Conservation (phyloP, 2,888 invertebrate species). For the Lithophane leautieri region DNA sequence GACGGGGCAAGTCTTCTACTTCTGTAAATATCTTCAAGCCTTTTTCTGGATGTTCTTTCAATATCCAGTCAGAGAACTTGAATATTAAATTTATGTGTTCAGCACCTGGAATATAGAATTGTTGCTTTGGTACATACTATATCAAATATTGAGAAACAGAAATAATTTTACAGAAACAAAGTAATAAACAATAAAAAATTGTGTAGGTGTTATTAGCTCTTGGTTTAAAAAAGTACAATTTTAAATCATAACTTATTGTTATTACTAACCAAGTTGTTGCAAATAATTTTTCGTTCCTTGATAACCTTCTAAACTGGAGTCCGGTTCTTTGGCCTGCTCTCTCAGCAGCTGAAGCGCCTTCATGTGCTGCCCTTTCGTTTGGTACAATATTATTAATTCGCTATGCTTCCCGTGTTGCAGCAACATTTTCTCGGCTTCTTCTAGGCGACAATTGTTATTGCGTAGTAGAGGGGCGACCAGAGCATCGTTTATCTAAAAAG, state of each 20-base stretch:
- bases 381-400: conserved; percentile 98
- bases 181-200: not conserved
- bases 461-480: conserved; percentile 97
- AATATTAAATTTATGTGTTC: conserved; percentile 97
- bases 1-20: conserved; percentile 96
- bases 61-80: conserved; percentile 98
- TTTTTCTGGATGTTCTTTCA: conserved; percentile 96
- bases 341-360: conserved; percentile 97
- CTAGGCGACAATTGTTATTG: conserved; percentile 97
- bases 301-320: conserved; percentile 94
- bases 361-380: conserved; percentile 97
- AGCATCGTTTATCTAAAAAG: conserved; percentile 96
- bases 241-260: not conserved
- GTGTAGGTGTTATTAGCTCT: not conserved
- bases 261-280: conserved; percentile 93
- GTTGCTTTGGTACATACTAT: not conserved
- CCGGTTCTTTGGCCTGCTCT: conserved; percentile 93
- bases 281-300: conserved; percentile 97
- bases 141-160: not conserved
- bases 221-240: not conserved
- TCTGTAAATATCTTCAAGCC: conserved; percentile 97
- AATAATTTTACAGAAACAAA: not conserved
- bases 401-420: conserved; percentile 96
- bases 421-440: conserved; percentile 97
- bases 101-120: conserved; percentile 86